Conservation (phyloP, 2,797 vertebrate genomes). For the Hybognathus amarus region DNA sequence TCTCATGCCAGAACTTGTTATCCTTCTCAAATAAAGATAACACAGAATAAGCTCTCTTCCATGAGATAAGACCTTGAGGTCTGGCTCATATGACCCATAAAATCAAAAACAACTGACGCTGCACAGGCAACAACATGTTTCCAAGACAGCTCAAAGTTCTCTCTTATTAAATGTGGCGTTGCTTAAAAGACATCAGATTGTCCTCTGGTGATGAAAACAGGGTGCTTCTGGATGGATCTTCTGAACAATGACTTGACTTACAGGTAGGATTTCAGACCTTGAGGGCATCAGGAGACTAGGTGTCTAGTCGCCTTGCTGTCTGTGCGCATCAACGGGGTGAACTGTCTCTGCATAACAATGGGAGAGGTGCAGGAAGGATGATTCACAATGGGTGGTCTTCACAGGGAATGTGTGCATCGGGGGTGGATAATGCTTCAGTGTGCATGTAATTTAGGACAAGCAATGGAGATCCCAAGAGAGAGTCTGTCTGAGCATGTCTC, state of each 20-base stretch:
- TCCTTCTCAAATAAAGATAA: constrained; percentile 13
- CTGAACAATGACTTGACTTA: constrained; percentile 71
- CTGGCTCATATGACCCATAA: constrained; percentile 20
- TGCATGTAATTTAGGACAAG: constrained; percentile 58
- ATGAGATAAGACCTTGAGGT: constrained; percentile 25
- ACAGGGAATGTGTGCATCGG: constrained; percentile 49
- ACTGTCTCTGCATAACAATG: constrained; percentile 76
- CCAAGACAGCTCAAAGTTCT: constrained; percentile 30
- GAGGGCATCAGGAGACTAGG: constrained; percentile 57
- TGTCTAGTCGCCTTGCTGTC: constrained; percentile 66
- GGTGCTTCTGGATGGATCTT: constrained; percentile 54
- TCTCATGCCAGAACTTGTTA: constrained; percentile 16
- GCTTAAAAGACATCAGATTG: constrained; percentile 60
- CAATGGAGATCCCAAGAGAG: constrained; percentile 38
- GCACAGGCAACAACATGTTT: constrained; percentile 48
- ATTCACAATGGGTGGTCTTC: constrained; percentile 43
- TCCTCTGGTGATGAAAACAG: constrained; percentile 47
- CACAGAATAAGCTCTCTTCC: constrained; percentile 23
- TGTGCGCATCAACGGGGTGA: constrained; percentile 61
- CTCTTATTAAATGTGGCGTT: constrained; percentile 56
- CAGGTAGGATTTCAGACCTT: constrained; percentile 64
- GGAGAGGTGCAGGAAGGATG: constrained; percentile 57
- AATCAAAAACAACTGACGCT: neutral
- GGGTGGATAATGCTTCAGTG: constrained; percentile 51
- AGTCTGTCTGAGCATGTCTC: constrained; percentile 44